Evolutionary conservation across 2,797 vertebrate genomes (phyloP).

Genomic region (Tinamus major): DNA sequence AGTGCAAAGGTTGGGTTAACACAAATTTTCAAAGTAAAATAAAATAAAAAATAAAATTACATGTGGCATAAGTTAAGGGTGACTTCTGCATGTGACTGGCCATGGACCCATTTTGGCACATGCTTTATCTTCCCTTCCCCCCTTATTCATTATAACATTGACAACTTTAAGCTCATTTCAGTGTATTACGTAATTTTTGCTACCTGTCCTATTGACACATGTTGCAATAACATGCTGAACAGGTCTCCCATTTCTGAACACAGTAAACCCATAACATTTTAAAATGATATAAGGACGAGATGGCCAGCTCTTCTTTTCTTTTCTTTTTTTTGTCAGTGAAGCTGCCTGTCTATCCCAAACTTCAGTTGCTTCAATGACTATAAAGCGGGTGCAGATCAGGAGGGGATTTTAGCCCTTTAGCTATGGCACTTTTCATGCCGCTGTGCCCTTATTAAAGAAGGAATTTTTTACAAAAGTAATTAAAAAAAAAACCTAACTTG

Average conservation of each 20-base stretch:
- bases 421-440: not conserved
- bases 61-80: too few relatives aligned
- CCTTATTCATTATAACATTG: not conserved
- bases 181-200: not conserved
- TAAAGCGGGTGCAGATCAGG: too few relatives aligned
- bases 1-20: not conserved
- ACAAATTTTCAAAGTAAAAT: not conserved
- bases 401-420: not conserved
- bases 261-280: not conserved
- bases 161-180: not conserved
- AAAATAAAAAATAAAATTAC: too few relatives aligned
- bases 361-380: not conserved
- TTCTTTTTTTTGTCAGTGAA: not conserved
- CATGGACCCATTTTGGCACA: not conserved
- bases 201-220: not conserved
- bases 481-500: too few relatives aligned
- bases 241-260: not conserved
- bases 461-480: not conserved
- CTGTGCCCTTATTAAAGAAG: not conserved
- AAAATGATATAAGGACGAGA: not conserved
- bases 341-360: not conserved
- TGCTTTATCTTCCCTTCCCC: not conserved
- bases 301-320: not conserved
- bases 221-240: not conserved
- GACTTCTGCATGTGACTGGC: not conserved